phyloP scores from a whole-genome alignment of 2,797 vertebrate species.

The Poeciliopsis gracilis region DNA sequence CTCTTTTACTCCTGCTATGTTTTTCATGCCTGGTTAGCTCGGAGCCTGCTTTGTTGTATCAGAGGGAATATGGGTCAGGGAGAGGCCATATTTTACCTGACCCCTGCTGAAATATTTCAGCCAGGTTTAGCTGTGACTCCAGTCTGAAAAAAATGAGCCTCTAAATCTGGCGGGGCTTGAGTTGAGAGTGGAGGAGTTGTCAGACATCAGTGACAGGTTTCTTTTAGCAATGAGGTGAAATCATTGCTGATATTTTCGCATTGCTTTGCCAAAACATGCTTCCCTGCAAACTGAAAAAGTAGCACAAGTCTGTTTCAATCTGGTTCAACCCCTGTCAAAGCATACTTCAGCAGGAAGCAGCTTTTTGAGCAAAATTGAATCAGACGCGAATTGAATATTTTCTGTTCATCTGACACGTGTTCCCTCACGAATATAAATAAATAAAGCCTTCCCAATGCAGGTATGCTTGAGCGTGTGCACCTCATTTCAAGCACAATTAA shows the following conservation, averaged over 20 bases:
- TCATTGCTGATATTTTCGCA: conserved; percentile 38
- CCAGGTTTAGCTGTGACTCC: conserved; percentile 52
- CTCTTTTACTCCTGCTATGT: conserved; percentile 55
- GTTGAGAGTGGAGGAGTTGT: conserved; percentile 8
- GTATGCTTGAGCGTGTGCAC: conserved; percentile 83
- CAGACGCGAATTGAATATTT: conserved; percentile 81
- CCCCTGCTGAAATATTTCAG: conserved; percentile 66
- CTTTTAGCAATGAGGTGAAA: conserved; percentile 47
- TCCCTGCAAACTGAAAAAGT: conserved; percentile 19
- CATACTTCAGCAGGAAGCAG: conserved; percentile 68
- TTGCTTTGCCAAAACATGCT: conserved; percentile 35
- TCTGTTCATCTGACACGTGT: conserved; percentile 77
- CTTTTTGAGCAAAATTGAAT: conserved; percentile 79
- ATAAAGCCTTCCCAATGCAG: conserved; percentile 81
- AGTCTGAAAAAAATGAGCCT: conserved; percentile 15
- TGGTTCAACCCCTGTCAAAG: conserved; percentile 61
- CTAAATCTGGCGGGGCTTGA: background rate
- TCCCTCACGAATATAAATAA: conserved; percentile 83
- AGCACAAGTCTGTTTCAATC: conserved; percentile 66
- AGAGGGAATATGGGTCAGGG: conserved; percentile 70
- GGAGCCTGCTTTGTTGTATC: conserved; percentile 72
- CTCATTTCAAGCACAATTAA: conserved; percentile 92
- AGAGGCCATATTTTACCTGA: conserved; percentile 71
- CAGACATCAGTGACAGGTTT: conserved; percentile 28
- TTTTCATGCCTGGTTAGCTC: conserved; percentile 79